These are phyloP conservation scores for Agapetus fuscipes DNA, from an alignment of 2,888 invertebrate genomes.

Conservation along the genomic window DNA sequence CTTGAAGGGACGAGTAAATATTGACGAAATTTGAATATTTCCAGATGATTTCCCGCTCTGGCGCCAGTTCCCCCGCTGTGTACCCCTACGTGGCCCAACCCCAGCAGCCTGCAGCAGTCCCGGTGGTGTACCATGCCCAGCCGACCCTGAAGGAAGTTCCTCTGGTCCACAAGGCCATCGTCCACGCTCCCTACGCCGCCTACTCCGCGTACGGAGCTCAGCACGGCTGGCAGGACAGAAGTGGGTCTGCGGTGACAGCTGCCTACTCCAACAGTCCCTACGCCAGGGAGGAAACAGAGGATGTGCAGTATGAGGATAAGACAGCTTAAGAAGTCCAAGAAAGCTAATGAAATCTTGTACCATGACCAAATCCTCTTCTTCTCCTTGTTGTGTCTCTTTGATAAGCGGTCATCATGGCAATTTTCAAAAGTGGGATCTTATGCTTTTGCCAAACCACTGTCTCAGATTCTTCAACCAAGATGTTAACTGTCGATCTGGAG, in stretches of 20 bases:
- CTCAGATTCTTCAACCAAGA: too few species aligned
- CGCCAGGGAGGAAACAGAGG: slow-evolving; percentile 18
- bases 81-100: slow-evolving; percentile 25
- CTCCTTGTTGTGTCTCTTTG: too few species aligned
- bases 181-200: slow-evolving; percentile 1
- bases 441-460: too few species aligned
- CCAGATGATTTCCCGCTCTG: slow-evolving; percentile 30
- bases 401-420: too few species aligned
- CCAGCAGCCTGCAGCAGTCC: slow-evolving; percentile 16
- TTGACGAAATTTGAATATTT: too few species aligned
- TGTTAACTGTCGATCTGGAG: too few species aligned
- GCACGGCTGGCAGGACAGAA: slow-evolving; percentile 10
- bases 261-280: slow-evolving; percentile 12
- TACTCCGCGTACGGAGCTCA: slow-evolving; percentile 4
- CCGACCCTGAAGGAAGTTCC: slow-evolving; percentile 26
- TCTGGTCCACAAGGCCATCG: slow-evolving; percentile 20
- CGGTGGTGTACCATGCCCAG: slow-evolving; percentile 2
- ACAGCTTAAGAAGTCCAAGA: neutral
- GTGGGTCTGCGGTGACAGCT: neutral
- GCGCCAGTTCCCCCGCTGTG: slow-evolving; percentile 35
- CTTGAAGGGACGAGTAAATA: too few species aligned
- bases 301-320: slow-evolving; percentile 1
- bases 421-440: too few species aligned
- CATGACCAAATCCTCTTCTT: too few species aligned
- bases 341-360: neutral